These are phyloP conservation scores for Anisognathus igniventris DNA, from an alignment of 2,797 vertebrate genomes.

Conservation along the genomic window DNA sequence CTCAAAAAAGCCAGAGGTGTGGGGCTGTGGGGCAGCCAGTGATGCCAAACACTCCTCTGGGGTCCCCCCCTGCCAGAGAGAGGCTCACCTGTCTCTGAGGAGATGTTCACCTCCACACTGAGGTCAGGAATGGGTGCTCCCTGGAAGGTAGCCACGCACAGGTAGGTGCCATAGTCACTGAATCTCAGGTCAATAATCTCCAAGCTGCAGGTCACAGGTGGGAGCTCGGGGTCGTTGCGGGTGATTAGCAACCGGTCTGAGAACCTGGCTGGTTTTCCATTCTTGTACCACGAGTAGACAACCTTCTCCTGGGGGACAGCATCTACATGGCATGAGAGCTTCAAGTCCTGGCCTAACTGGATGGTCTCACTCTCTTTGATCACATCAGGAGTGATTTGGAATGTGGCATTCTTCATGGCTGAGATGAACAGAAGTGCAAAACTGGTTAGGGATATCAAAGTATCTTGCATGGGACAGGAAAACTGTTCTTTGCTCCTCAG, in stretches of 20 bases:
- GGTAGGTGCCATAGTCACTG: slow-evolving; percentile 92
- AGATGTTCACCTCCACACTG: slow-evolving; percentile 94
- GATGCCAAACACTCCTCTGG: neutral
- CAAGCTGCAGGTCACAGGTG: slow-evolving; percentile 90
- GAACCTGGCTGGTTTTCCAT: slow-evolving; percentile 81
- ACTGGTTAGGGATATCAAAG: neutral
- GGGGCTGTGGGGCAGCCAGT: neutral
- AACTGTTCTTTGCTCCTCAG: neutral
- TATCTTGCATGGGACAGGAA: neutral
- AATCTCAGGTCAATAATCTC: slow-evolving; percentile 97
- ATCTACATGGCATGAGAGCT: slow-evolving; percentile 95
- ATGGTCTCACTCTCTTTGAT: slow-evolving; percentile 98
- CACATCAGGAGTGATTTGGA: slow-evolving; percentile 96
- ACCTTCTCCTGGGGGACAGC: slow-evolving; percentile 96
- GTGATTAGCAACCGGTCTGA: slow-evolving; percentile 89
- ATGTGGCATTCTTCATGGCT: slow-evolving; percentile 94
- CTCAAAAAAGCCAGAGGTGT: neutral
- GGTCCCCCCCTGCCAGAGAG: neutral
- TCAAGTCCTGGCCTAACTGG: slow-evolving; percentile 95
- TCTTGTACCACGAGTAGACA: slow-evolving; percentile 97
- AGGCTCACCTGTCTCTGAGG: slow-evolving; percentile 90
- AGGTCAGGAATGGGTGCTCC: slow-evolving; percentile 86
- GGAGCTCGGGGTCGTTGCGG: slow-evolving; percentile 91
- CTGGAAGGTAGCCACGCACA: slow-evolving; percentile 89
- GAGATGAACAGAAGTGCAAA: neutral